phyloP scores from a whole-genome alignment of 1,140 invertebrate species.

The Battus philenor region DNA sequence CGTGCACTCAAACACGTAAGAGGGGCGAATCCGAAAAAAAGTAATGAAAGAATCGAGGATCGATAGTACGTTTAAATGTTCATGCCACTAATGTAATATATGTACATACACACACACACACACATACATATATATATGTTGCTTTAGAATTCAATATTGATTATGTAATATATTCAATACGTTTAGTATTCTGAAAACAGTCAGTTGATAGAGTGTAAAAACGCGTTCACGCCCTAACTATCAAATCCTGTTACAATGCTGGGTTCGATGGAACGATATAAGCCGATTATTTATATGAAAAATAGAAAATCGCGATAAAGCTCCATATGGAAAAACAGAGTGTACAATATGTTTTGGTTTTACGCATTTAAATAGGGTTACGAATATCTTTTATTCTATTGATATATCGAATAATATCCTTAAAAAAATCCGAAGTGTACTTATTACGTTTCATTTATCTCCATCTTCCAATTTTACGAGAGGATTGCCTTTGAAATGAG shows the following conservation, averaged over 20 bases:
- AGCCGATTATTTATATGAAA: constrained; percentile 58
- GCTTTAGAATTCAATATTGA: too few species aligned
- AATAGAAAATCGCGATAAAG: constrained; percentile 32
- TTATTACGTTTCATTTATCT: constrained; percentile 25
- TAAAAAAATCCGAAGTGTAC: constrained; percentile 11
- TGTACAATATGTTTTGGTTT: constrained; percentile 2
- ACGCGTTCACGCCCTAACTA: constrained; percentile 56
- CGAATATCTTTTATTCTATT: constrained; percentile 8
- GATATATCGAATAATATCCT: constrained; percentile 3
- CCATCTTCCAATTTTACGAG: constrained; percentile 28
- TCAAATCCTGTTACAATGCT: constrained; percentile 62
- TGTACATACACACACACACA: too few species aligned
- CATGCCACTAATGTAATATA: too few species aligned
- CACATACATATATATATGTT: too few species aligned
- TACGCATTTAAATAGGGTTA: constrained; percentile 11
- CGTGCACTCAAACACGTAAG: constrained; percentile 47
- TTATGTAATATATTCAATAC: too few species aligned
- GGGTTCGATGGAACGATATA: constrained; percentile 57
- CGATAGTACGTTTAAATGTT: constrained; percentile 29
- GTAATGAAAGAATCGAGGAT: constrained; percentile 41
- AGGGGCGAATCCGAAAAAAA: constrained; percentile 48
- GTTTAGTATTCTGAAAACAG: constrained; percentile 20
- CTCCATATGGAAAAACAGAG: constrained; percentile 15
- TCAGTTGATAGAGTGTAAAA: constrained; percentile 55
- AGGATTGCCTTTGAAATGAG: constrained; percentile 38